Percentiles rank a stretch among this genome's conserved stretches.
Conservation (phyloP, 2,888 invertebrate genomes). For the Lissonota sp. region DNA sequence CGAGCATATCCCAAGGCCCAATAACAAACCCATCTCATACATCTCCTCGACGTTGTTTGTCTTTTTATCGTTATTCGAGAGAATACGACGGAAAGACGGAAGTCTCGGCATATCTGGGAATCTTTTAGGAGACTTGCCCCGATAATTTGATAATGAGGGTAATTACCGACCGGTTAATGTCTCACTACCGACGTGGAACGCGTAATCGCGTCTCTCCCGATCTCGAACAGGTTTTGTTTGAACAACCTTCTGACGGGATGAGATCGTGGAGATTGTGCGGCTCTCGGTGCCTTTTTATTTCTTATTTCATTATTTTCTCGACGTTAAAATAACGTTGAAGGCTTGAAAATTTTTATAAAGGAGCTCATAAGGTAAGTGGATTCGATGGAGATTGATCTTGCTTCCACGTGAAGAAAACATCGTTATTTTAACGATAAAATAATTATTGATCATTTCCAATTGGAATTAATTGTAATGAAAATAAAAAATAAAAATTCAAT, state of each 20-base stretch:
- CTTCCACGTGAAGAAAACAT: no score
- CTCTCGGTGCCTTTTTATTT: no score
- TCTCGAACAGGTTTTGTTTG: slow-evolving; percentile 60
- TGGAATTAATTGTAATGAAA: no score
- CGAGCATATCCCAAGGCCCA: background rate
- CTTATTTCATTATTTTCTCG: no score
- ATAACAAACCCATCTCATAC: background rate
- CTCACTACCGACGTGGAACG: slow-evolving; percentile 51
- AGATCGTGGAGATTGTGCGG: slow-evolving; percentile 8
- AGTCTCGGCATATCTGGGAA: slow-evolving; percentile 5
- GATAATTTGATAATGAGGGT: slow-evolving; percentile 67
- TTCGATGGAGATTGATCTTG: no score
- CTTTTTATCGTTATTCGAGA: background rate
- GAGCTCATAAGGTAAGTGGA: no score
- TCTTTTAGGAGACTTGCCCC: slow-evolving; percentile 49
- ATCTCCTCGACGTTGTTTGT: background rate
- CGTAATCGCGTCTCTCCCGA: background rate
- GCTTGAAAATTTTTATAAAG: no score
- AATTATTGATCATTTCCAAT: no score
- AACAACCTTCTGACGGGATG: slow-evolving; percentile 43
- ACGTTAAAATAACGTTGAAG: no score
- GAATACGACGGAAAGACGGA: background rate
- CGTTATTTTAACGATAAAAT: no score
- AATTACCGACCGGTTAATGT: slow-evolving; percentile 65
- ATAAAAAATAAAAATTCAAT: no score